These are phyloP conservation scores for human (Homo sapiens) DNA, from an alignment of 2,113 vertebrate genomes.

Conservation along the genomic window DNA sequence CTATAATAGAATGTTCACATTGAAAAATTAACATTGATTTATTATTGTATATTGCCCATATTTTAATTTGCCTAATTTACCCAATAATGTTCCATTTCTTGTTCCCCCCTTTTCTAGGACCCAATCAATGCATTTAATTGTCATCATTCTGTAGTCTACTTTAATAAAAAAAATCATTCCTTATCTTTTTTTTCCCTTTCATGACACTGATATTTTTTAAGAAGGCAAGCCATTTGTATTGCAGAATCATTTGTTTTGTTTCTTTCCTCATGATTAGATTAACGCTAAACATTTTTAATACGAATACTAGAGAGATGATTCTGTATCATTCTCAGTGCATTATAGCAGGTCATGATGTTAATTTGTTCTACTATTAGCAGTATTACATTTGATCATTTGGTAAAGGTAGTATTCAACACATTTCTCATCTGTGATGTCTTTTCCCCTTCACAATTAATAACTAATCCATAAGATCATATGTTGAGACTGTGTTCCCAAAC, in stretches of 20 bases:
- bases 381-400: not conserved
- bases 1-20: not conserved
- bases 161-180: not conserved
- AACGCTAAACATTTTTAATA: not conserved
- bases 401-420: not conserved
- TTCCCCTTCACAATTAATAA: not conserved
- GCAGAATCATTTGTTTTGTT: not conserved
- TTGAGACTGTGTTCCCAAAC: not conserved
- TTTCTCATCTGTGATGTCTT: not conserved
- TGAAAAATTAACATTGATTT: not conserved
- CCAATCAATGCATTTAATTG: not conserved
- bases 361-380: not conserved
- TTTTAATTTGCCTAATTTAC: not conserved
- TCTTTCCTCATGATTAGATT: not conserved
- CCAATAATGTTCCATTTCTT: not conserved
- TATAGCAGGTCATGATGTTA: not conserved
- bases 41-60: not conserved
- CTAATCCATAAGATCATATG: not conserved
- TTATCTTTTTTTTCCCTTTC: not conserved
- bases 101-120: not conserved
- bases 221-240: not conserved
- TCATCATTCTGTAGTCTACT: not conserved
- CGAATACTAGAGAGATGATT: not conserved
- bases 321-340: not conserved
- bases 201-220: not conserved